Evolutionary conservation across 2,113 vertebrate genomes (phyloP), one percentile per base, ranked within the genome.

Genomic region (Perca fluviatilis): DNA sequence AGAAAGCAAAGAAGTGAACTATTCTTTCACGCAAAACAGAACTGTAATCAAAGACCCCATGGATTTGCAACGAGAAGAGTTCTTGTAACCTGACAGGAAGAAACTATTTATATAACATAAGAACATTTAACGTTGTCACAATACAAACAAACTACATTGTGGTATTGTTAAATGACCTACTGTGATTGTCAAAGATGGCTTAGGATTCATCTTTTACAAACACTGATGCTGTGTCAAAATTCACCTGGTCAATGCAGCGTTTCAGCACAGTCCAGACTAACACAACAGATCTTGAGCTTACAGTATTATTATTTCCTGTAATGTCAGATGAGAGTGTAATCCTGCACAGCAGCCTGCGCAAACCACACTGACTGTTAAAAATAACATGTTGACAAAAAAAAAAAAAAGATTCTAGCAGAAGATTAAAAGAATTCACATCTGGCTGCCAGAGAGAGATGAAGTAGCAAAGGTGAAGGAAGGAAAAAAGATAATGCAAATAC

Each of bases 381-480:
- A 80, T 6, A 77, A 61, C 73, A 69, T 67, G 61, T 56, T 85
- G 68, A 79, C 67, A 56, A 75, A 79, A 43, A 70, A 79, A 43
- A 70, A 79, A 69, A 79, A 30, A 61, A 54, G 68, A 74, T 70
- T 71, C 60, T 63, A 63, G 36, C 27, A 18, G 51, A 62, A 80
- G 85, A 89, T 91, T 89, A 86, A 62, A 67, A 57, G 15, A 36
- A 54, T 57, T 66, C 54, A 77, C 88, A 90, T 86, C 76, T 85
- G 87, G 60, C 53, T 50, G 70, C 62, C 21, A 13, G 21, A n/a
- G 69, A 69, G 57, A 58, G 71, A 74, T 15, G 23, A 63, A 47
- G 65, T 23, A 36, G 25, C 25, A 63, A 43, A 65, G 56, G 27
- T 57, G 49, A 74, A 68, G 36, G 27, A 18, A 5, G 49, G 8